phyloP scores from a whole-genome alignment of 2,797 vertebrate species.

The Hyperoplus lanceolatus region DNA sequence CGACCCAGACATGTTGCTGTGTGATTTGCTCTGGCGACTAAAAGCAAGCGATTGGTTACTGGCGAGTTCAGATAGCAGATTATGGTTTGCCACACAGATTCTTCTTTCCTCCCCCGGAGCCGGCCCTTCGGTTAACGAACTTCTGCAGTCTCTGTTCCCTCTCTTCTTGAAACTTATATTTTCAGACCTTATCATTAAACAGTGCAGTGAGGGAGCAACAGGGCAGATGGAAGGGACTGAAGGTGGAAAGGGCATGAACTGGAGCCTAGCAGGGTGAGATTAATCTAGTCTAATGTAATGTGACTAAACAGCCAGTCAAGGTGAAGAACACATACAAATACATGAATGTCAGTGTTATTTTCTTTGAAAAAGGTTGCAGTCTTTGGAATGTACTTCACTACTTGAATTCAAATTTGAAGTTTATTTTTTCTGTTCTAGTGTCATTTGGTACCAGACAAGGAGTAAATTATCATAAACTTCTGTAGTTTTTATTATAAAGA shows the following conservation, averaged over 20 bases:
- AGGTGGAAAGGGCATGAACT: slow-evolving; percentile 49
- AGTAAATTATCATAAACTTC: neutral
- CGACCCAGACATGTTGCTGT: slow-evolving; percentile 47
- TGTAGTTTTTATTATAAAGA: neutral
- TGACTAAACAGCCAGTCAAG: slow-evolving; percentile 1
- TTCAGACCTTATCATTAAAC: slow-evolving; percentile 56
- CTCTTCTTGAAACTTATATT: slow-evolving; percentile 50
- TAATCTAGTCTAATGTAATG: slow-evolving; percentile 12
- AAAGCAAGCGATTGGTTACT: slow-evolving; percentile 53
- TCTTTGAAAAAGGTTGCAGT: too few species aligned
- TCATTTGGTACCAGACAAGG: neutral
- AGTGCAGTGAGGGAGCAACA: slow-evolving; percentile 27
- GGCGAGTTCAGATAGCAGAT: slow-evolving; percentile 49
- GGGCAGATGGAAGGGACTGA: slow-evolving; percentile 22
- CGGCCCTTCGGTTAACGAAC: neutral
- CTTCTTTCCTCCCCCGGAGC: slow-evolving; percentile 25
- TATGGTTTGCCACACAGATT: slow-evolving; percentile 49
- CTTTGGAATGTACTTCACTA: neutral
- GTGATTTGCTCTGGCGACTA: slow-evolving; percentile 68
- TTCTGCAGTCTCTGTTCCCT: slow-evolving; percentile 4
- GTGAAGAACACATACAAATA: slow-evolving; percentile 4
- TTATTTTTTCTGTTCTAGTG: neutral
- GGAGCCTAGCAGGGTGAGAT: neutral
- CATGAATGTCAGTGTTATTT: neutral
- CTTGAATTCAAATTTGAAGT: neutral